Base-by-base conservation (phyloP, 2,797 vertebrate genomes). In the Cyprinella venusta region DNA sequence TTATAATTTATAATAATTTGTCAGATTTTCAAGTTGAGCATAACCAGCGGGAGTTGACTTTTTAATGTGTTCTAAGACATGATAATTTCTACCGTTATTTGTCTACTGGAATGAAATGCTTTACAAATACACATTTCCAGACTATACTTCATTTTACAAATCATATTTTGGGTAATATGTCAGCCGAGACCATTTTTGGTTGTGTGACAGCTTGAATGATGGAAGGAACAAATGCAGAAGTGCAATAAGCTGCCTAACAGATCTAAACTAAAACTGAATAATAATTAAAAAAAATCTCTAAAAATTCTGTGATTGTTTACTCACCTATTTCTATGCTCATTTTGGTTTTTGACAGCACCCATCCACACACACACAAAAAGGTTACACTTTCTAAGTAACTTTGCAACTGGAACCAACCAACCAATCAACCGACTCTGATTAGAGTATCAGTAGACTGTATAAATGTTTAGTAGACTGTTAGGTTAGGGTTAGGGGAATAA, bases 1-100 rank as follows among this genome's bases (percentile, higher is more conserved):
- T 81, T 74, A 52, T 52, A 81, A 74, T 74, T 74, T 74, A 52
- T 52, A 81, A 74, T 74, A 26, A 54, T 63, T 33, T 82, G 80
- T 52, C 80, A 82, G 33, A 63, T 54, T 76, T 61, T 76, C 61
- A 76, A 56, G 80, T 64, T 82, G 61, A 75, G 48, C 36, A 54
- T 30, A 82, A 76, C 67, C 61, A 54, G 76, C 6, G 18, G 45
- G 65, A 42, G 71, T 68, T 56, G 71, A 75, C 48, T 74, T 64
- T 71, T 56, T 72, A 63, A 72, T 63, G 33, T 65, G 45, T 67
- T 15, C 15, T 16, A 18, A 75, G 80, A 75, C 48, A 67, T 67
- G 71, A 42, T 67, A 4, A 74, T 82, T 75, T 76, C 71, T 65
- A 65, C 36, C 1, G 0, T 65, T 38, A 45, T 81, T 40, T 71